These are phyloP conservation scores for Pegoplata infirma DNA, from an alignment of 2,888 invertebrate species.

Conservation along the genomic window DNA sequence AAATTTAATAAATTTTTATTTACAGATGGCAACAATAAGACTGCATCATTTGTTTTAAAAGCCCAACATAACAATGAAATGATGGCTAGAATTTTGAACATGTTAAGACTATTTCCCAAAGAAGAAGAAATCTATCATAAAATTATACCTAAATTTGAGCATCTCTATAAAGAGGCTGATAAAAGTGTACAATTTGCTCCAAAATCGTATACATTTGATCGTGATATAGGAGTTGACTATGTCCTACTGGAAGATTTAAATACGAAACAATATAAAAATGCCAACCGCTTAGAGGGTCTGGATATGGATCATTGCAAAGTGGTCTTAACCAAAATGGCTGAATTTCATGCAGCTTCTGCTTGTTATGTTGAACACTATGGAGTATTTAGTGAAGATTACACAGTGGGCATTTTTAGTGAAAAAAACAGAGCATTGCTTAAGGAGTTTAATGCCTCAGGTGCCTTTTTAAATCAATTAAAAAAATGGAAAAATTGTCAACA, in stretches of 20 bases:
- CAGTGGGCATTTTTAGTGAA: constrained; percentile 70
- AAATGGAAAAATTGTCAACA: constrained; percentile 72
- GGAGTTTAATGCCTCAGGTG: constrained; percentile 70
- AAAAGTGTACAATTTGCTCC: constrained; percentile 72
- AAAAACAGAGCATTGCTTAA: constrained; percentile 68
- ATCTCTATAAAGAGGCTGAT: constrained; percentile 69
- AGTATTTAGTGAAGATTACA: constrained; percentile 68
- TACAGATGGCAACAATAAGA: constrained; percentile 68
- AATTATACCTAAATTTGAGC: constrained; percentile 73
- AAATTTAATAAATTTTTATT: background rate
- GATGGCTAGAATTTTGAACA: constrained; percentile 68
- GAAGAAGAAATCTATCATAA: constrained; percentile 73
- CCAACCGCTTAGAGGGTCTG: constrained; percentile 71
- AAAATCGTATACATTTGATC: constrained; percentile 68
- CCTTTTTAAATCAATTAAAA: constrained; percentile 70
- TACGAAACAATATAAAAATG: constrained; percentile 70
- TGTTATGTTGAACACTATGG: constrained; percentile 74
- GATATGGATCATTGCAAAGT: constrained; percentile 72
- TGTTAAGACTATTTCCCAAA: constrained; percentile 71
- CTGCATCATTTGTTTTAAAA: constrained; percentile 70
- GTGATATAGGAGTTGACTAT: constrained; percentile 70
- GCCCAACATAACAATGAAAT: constrained; percentile 67
- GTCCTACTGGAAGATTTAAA: constrained; percentile 74
- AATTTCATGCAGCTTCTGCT: constrained; percentile 76
- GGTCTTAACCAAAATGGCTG: constrained; percentile 73